These are phyloP conservation scores for Caenorhabditis inopinata DNA, from an alignment of 1,140 invertebrate genomes.

Conservation along the genomic window DNA sequence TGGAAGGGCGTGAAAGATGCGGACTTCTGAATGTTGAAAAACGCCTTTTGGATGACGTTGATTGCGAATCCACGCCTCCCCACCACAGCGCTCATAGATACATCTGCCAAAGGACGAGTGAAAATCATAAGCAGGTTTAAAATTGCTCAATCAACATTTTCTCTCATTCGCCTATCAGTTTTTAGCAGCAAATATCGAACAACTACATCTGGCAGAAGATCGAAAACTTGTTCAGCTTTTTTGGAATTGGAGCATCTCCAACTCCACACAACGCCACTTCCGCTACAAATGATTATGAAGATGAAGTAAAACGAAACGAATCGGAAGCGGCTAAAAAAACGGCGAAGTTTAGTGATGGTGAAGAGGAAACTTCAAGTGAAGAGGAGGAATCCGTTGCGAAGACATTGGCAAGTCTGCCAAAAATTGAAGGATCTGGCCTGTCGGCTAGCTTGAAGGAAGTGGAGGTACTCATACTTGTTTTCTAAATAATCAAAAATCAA, in stretches of 20 bases:
- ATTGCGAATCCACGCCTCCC: not conserved
- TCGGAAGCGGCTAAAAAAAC: not conserved
- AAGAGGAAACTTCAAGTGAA: not conserved
- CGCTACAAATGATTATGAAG: not conserved
- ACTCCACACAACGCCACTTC: not conserved
- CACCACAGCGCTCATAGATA: conserved; percentile 11
- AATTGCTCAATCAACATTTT: not conserved
- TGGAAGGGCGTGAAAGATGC: conserved; percentile 9
- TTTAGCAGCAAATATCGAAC: conserved; percentile 12
- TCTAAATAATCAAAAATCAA: too few relatives aligned
- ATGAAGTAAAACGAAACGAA: conserved; percentile 20
- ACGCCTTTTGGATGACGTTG: conserved; percentile 20
- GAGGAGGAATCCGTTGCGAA: conserved; percentile 10
- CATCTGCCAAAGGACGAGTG: conserved; percentile 15
- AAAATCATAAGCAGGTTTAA: conserved; percentile 11
- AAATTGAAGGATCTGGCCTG: not conserved
- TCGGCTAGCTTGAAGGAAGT: not conserved
- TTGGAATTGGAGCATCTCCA: conserved; percentile 5
- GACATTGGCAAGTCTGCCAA: not conserved
- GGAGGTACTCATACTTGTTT: not conserved
- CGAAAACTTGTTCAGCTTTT: conserved; percentile 11
- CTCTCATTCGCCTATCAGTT: not conserved
- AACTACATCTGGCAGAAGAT: conserved; percentile 28
- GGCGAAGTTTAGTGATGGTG: conserved; percentile 11
- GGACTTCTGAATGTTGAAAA: conserved; percentile 13